Evolutionary conservation across 2,113 vertebrate genomes (phyloP).

Genomic region (Microcebus ravelobensis): DNA sequence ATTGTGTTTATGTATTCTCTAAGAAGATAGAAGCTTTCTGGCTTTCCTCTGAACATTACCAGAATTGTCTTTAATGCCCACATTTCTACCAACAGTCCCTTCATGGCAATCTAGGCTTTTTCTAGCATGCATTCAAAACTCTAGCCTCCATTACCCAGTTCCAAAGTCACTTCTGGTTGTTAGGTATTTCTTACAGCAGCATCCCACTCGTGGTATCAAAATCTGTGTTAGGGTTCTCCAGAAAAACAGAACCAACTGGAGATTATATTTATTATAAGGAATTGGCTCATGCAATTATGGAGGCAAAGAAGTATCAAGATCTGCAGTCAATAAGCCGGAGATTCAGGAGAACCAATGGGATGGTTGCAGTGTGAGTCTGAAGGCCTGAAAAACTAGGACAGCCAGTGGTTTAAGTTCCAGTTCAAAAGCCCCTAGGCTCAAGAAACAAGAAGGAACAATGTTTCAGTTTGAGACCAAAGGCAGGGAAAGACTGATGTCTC

Average conservation of each 20-base stretch:
- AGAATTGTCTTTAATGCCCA: neutral
- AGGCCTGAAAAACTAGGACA: neutral
- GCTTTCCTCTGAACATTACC: too few species aligned
- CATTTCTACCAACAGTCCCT: neutral
- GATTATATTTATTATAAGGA: neutral
- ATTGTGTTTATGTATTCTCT: too few species aligned
- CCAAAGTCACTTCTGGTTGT: neutral
- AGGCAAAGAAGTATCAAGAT: neutral
- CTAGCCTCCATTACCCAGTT: neutral
- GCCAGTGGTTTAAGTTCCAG: neutral
- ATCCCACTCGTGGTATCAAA: neutral
- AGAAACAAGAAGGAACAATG: too few species aligned
- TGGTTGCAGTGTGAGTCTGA: neutral
- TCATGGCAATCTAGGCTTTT: neutral
- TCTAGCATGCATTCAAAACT: neutral
- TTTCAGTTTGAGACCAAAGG: too few species aligned
- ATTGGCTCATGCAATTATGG: neutral
- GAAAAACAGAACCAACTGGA: neutral
- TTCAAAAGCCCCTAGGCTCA: neutral
- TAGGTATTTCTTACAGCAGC: neutral
- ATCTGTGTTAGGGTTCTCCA: neutral
- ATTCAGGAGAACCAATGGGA: neutral
- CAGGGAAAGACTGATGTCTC: too few species aligned
- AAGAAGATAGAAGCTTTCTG: too few species aligned
- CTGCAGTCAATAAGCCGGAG: neutral